Conservation (phyloP, 2,113 vertebrate genomes). For the Microtus montanus region DNA sequence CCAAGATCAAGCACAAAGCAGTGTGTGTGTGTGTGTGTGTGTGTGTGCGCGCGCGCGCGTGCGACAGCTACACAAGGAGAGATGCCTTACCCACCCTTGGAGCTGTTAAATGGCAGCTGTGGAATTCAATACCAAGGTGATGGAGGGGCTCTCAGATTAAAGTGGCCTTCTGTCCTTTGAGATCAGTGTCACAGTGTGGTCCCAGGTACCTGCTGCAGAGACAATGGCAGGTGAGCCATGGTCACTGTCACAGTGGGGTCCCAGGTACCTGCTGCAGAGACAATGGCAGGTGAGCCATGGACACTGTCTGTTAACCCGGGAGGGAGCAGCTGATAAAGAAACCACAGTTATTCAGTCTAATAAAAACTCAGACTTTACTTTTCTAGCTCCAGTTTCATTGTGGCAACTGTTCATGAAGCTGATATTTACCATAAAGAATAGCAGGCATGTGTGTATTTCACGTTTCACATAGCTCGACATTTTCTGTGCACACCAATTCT, state of each 20-base stretch:
- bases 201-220: too few species aligned
- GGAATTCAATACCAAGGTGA: neutral
- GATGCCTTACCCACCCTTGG: neutral
- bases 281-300: neutral
- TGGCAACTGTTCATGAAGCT: neutral
- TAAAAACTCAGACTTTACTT: neutral
- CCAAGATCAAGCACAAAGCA: neutral
- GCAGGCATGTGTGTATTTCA: rapidly evolving
- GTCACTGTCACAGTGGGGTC: neutral
- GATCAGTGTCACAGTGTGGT: neutral
- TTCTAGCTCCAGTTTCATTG: neutral
- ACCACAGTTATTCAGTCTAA: neutral
- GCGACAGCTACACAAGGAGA: neutral
- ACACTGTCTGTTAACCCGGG: neutral
- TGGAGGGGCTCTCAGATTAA: neutral
- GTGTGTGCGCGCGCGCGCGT: neutral
- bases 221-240: neutral
- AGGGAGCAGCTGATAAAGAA: neutral
- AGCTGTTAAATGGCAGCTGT: neutral
- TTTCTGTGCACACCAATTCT: neutral
- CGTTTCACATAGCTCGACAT: neutral
- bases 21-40: neutral
- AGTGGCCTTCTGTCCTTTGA: neutral
- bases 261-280: too few species aligned
- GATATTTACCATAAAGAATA: neutral